Percentiles rank a stretch among this genome's conserved stretches.
Evolutionary conservation across 2,113 vertebrate species (phyloP).

Genomic region (Struthidea cinerea): DNA sequence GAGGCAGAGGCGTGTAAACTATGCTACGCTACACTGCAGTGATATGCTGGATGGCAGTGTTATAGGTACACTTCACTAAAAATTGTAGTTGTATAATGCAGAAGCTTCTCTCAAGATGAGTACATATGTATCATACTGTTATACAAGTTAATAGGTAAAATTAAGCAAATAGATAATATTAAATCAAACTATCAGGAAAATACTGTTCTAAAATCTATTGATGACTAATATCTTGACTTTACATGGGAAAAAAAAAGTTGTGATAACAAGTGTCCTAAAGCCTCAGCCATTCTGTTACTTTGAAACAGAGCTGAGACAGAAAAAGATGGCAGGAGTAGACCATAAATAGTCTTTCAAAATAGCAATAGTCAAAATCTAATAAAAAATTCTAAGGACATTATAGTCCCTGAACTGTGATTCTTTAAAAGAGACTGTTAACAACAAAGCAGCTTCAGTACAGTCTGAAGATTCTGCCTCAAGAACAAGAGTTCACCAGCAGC

Average conservation of each 20-base stretch:
- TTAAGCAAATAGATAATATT: not conserved
- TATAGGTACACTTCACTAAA: not conserved
- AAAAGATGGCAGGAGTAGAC: not conserved
- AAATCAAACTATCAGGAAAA: not conserved
- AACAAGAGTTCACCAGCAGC: not conserved
- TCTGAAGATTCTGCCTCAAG: not conserved
- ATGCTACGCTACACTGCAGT: not conserved
- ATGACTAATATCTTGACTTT: not conserved
- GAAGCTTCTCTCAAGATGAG: not conserved
- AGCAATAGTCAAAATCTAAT: not conserved
- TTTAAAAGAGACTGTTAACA: not conserved
- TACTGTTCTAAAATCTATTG: not conserved
- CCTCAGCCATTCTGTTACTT: not conserved
- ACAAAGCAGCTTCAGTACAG: not conserved
- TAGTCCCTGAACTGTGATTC: not conserved
- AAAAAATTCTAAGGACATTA: not conserved
- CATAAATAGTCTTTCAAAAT: not conserved
- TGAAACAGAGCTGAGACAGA: not conserved
- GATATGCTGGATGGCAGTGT: not conserved
- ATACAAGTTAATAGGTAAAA: not conserved
- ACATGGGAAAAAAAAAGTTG: not conserved
- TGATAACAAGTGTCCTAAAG: not conserved
- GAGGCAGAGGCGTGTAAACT: not conserved
- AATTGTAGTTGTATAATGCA: not conserved
- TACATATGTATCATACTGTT: not conserved